A percentile compares a stretch with the other conserved stretches of the same genome.
Evolutionary conservation across 2,113 vertebrate genomes (phyloP).

Genomic region (Henicopernis longicauda): DNA sequence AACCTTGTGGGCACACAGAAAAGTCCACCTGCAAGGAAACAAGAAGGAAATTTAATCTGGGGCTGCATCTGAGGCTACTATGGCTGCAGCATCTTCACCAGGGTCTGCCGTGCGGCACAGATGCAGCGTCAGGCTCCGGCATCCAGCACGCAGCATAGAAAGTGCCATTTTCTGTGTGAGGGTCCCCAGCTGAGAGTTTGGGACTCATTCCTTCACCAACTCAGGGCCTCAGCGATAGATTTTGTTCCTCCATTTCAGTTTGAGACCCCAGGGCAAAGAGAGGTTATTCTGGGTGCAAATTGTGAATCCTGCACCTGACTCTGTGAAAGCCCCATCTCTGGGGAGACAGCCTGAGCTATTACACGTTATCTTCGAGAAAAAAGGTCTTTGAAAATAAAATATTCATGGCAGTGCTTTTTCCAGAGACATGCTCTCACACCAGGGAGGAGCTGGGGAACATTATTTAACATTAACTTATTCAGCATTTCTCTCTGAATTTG

Average conservation of each 20-base stretch:
- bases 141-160: rapidly evolving
- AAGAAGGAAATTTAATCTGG: not conserved
- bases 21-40: slow-evolving; percentile 53
- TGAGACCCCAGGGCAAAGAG: not conserved
- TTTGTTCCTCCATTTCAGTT: not conserved
- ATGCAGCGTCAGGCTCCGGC: rapidly evolving
- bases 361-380: not conserved
- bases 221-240: not conserved
- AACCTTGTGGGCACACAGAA: slow-evolving; percentile 75
- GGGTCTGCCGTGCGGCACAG: rapidly evolving
- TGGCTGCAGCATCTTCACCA: not conserved
- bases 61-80: not conserved
- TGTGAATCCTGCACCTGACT: not conserved
- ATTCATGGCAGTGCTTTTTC: not conserved
- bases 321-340: not conserved
- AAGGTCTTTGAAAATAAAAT: not conserved
- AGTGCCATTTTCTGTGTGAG: not conserved
- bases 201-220: not conserved
- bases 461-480: not conserved
- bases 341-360: not conserved
- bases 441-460: not conserved
- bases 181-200: not conserved
- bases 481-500: not conserved
- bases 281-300: not conserved
- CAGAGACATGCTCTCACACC: not conserved